A percentile compares a stretch with the other conserved stretches of the same genome.
Conservation (phyloP, 2,888 invertebrate genomes). For the Disparrhopalites patrizii region DNA sequence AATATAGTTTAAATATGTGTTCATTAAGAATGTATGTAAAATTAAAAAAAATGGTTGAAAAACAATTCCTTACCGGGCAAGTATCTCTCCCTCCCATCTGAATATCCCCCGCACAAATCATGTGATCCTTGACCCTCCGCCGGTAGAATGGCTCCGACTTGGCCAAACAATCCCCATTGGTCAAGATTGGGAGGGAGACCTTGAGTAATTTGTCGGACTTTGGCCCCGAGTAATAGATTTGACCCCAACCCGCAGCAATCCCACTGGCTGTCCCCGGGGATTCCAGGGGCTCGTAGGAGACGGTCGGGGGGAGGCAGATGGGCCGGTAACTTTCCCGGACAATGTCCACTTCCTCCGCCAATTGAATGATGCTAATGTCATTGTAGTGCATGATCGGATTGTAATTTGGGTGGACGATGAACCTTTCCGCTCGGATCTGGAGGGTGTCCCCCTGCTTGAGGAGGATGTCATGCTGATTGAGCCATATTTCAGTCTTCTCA, state of each 20-base stretch:
- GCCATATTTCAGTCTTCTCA: neutral
- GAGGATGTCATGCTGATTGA: neutral
- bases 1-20: too few species aligned
- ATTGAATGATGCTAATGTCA: slow-evolving; percentile 5
- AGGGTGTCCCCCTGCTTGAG: neutral
- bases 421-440: neutral
- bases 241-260: slow-evolving; percentile 4
- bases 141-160: slow-evolving; percentile 3
- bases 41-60: neutral
- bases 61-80: neutral
- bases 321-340: neutral
- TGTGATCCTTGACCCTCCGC: neutral
- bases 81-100: neutral
- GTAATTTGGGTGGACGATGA: neutral
- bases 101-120: slow-evolving; percentile 4
- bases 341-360: slow-evolving; percentile 2
- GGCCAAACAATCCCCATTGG: neutral
- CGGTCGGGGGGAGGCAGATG: neutral
- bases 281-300: neutral
- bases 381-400: slow-evolving; percentile 4
- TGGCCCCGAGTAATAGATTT: neutral
- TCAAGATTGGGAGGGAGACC: neutral
- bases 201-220: neutral
- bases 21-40: too few species aligned
- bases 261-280: neutral